Percentiles rank a stretch among this genome's conserved stretches.
Evolutionary conservation across 1,140 invertebrate species (phyloP).

Genomic region (Oedothorax gibbosus): DNA sequence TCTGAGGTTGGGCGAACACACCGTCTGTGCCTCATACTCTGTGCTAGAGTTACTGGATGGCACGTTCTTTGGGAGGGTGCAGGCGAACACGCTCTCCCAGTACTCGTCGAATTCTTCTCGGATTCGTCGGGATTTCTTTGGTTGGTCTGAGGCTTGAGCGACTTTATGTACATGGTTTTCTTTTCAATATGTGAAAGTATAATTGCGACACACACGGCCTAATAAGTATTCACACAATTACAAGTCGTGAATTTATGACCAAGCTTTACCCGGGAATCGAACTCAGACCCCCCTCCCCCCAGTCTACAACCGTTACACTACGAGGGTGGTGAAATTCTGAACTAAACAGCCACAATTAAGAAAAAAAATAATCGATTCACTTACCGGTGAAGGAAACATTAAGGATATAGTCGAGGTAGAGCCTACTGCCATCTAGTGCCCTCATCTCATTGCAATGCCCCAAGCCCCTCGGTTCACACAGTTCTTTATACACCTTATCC

Average conservation of each 20-base stretch:
- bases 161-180: slow-evolving; percentile 73
- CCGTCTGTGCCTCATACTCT: too few species aligned
- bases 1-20: slow-evolving; percentile 68
- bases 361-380: slow-evolving; percentile 57
- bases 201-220: too few species aligned
- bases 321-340: too few species aligned
- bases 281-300: too few species aligned
- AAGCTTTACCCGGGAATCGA: too few species aligned
- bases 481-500: slow-evolving; percentile 73
- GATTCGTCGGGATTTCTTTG: slow-evolving; percentile 80
- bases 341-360: too few species aligned
- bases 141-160: slow-evolving; percentile 75
- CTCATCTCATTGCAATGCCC: slow-evolving; percentile 76
- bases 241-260: too few species aligned
- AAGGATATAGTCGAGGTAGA: slow-evolving; percentile 78
- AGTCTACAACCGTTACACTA: too few species aligned
- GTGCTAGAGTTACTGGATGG: slow-evolving; percentile 57
- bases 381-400: slow-evolving; percentile 78
- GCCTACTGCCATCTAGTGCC: slow-evolving; percentile 77
- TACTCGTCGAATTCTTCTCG: slow-evolving; percentile 84
- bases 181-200: too few species aligned
- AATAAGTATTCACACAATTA: too few species aligned
- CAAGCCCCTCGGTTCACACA: slow-evolving; percentile 70
- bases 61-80: slow-evolving; percentile 65
- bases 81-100: slow-evolving; percentile 77